These are phyloP conservation scores for Percopsis omiscomaycus DNA, from an alignment of 2,797 vertebrate species.

Conservation along the genomic window DNA sequence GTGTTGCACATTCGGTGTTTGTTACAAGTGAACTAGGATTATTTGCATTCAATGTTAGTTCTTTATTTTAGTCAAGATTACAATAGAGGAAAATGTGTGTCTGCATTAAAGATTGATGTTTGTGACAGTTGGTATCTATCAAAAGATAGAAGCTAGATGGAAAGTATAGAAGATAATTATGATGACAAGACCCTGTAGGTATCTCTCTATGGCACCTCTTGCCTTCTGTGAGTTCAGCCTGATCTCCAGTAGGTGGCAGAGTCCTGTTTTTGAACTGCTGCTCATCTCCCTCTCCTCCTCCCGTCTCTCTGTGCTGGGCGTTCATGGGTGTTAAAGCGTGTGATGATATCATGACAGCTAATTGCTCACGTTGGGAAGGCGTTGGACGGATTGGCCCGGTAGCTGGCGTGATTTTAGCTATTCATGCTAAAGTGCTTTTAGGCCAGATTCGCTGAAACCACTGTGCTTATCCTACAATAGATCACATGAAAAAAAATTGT, in stretches of 20 bases:
- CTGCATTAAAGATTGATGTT: no score
- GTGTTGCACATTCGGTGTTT: slow-evolving; percentile 28
- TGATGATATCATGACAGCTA: slow-evolving; percentile 76
- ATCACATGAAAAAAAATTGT: slow-evolving; percentile 19
- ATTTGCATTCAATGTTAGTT: no score
- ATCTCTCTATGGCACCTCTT: slow-evolving; percentile 2
- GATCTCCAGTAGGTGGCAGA: slow-evolving; percentile 80
- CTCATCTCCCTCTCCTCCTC: slow-evolving; percentile 28
- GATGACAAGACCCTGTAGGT: background rate
- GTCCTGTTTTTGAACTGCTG: slow-evolving; percentile 50
- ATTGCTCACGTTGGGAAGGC: slow-evolving; percentile 72
- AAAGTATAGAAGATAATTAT: no score
- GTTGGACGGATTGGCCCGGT: slow-evolving; percentile 64
- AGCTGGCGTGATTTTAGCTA: slow-evolving; percentile 59
- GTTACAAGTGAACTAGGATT: background rate
- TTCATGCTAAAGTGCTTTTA: slow-evolving; percentile 59
- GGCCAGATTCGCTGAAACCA: slow-evolving; percentile 42
- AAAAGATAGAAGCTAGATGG: no score
- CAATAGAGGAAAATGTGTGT: no score
- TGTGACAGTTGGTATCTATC: no score
- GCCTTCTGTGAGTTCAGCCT: slow-evolving; percentile 49
- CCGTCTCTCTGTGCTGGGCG: slow-evolving; percentile 42
- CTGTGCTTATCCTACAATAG: no score
- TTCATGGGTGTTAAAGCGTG: slow-evolving; percentile 67
- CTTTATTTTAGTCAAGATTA: no score